Base-by-base conservation (phyloP, 2,113 vertebrate genomes). In the Cairina moschata region DNA sequence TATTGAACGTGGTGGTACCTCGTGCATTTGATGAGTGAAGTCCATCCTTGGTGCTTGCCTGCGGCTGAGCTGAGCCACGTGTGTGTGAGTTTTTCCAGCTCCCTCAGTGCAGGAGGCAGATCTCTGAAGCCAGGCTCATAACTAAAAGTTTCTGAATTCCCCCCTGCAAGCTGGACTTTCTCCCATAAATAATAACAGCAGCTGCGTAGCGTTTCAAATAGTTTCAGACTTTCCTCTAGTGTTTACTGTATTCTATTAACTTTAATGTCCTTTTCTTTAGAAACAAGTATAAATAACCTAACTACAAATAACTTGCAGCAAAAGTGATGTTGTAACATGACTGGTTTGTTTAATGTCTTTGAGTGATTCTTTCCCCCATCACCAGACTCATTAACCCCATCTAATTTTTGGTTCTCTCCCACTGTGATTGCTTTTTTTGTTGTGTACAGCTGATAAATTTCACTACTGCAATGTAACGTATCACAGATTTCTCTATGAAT, bases 241-340 rank as follows among this genome's bases (percentile, higher is more conserved):
- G 72, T 83, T 93, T 52, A 6, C 38, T 72, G 21, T 59, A 46
- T 90, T 73, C 23, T 83, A 3, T 52, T 71, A 71, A 63, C 31
- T 81, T 83, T 71, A 77, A 81, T 38, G 36, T 46, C 36, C 15
- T 94, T 93, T 86, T 91, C 52, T 93, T 88, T 48, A 86, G 68
- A 71, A 93, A 59, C 20, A 44, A 80, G 11, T 28, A 13, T 34
- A 86, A 93, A 67, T 17, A 23, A 14, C 26, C 32, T 48, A 31
- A 56, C 40, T 63, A 50, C 72, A 90, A 86, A 80, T 42, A 86
- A 55, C 21, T 36, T 50, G 28, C 11, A 32, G 72, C 32, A 59
- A 91, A 90, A 88, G 42, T 25, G 40, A 40, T 55, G 60, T 54
- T 90, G 85, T 72, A 48, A 58, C 48, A 59, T 11, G 60, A 50